Evolutionary conservation across 2,113 vertebrate genomes (phyloP).

Genomic region (Bungarus multicinctus): DNA sequence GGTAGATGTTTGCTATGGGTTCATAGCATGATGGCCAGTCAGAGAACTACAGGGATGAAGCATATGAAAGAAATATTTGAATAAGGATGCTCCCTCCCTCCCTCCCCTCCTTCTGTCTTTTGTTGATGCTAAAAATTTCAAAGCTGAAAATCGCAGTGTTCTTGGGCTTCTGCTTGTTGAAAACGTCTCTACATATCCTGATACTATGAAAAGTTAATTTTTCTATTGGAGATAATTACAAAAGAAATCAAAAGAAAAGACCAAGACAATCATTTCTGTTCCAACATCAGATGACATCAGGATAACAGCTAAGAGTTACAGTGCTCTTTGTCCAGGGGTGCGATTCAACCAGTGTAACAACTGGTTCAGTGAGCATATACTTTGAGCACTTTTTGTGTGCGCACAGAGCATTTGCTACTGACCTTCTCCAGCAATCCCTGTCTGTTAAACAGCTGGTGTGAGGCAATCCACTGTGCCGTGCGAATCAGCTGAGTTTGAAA

Average conservation of each 20-base stretch:
- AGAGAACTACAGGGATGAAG: not conserved
- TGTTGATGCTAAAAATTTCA: not conserved
- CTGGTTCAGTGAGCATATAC: too few species aligned
- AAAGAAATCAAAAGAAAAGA: not conserved
- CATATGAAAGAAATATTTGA: not conserved
- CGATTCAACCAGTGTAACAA: too few species aligned
- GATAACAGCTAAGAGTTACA: not conserved
- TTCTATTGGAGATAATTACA: not conserved
- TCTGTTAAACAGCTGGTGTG: too few species aligned
- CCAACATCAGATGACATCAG: not conserved
- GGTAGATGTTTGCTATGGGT: not conserved
- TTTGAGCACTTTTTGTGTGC: too few species aligned
- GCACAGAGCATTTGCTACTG: too few species aligned
- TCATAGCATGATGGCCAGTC: not conserved
- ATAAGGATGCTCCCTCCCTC: not conserved
- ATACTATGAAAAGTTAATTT: not conserved
- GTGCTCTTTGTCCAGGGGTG: not conserved
- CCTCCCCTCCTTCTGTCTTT: not conserved
- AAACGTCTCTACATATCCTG: not conserved
- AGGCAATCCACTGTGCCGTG: too few species aligned
- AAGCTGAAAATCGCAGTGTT: not conserved
- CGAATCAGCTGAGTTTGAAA: too few species aligned
- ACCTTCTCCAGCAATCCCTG: too few species aligned
- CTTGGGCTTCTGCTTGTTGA: not conserved
- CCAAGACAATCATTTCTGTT: not conserved